Base-by-base conservation (phyloP, 1,140 invertebrate species). In the Plectus sambesii region DNA sequence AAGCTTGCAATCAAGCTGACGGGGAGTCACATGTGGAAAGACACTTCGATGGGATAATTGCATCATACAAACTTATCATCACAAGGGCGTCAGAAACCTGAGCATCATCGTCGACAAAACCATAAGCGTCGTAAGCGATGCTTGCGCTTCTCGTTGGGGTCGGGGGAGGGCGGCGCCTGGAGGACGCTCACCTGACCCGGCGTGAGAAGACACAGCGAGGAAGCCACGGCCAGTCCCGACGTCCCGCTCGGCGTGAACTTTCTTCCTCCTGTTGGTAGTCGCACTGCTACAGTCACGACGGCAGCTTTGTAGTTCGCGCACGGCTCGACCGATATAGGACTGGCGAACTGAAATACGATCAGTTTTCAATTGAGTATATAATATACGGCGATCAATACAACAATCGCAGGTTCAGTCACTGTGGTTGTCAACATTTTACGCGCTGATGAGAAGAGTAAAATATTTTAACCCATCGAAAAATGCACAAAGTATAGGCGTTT, bases 281-380 rank as follows among this genome's bases (percentile, higher is more conserved):
- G 51, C 20, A 67, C 61, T 17, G 65, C 53, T 5, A 69, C 38
- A 2, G 64, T 69, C 46, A 63, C 63, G 4, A 67, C 52, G 9
- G 55, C 64, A 15, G 59, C 46, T n/a, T 52, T 52, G 45, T 65
- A 69, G 43, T 69, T 67, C 29, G 41, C 42, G 23, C 66, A 62
- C 3, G 64, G 64, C 41, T 67, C 64, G n/a, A 67, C 52, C 9
- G 64, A 53, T 26, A 68, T 54, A 3, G 64, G 63, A n/a, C 63
- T 63, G 27, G 63, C 45, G 30, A 33, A 24, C 57, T 61, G 25
- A 48, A 58, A 51, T 30, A 6, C 19, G 25, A 48, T 1, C 19
- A 53, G 23, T 17, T 2, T 9, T 19, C 37, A 12, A 19, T 1
- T 20, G 5, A 20, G 15, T n/a, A n/a, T n/a, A n/a, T n/a, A n/a